Evolutionary conservation across 2,797 vertebrate genomes (phyloP).

Genomic region (Amblyraja radiata): DNA sequence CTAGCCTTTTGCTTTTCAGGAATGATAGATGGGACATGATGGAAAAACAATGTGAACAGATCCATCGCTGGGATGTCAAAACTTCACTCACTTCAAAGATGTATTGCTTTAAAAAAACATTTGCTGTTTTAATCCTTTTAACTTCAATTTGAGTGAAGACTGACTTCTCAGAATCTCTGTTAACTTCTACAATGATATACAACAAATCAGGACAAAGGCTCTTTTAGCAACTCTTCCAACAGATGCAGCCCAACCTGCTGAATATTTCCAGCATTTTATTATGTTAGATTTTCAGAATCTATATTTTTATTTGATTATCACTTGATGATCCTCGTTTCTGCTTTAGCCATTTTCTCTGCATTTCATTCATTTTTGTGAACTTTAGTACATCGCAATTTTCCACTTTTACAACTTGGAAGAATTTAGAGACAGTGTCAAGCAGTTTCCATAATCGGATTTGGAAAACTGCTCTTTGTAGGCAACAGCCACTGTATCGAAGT

Average conservation of each 20-base stretch:
- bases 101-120: neutral
- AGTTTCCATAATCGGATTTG: neutral
- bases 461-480: neutral
- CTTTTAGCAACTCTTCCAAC: too few species aligned
- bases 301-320: too few species aligned
- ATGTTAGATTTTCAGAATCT: too few species aligned
- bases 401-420: neutral
- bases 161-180: neutral
- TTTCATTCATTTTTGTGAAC: neutral
- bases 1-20: too few species aligned
- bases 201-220: neutral
- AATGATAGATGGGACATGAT: too few species aligned
- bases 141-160: neutral
- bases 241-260: too few species aligned
- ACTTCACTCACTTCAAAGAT: neutral
- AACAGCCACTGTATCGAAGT: neutral
- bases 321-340: neutral
- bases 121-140: neutral
- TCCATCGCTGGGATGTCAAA: too few species aligned
- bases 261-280: too few species aligned
- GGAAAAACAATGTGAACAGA: too few species aligned
- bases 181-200: neutral
- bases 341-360: neutral
- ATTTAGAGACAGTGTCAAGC: neutral
- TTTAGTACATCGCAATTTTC: neutral